Evolutionary conservation across 1,140 invertebrate species (phyloP).

Genomic region (Drosophila simulans): DNA sequence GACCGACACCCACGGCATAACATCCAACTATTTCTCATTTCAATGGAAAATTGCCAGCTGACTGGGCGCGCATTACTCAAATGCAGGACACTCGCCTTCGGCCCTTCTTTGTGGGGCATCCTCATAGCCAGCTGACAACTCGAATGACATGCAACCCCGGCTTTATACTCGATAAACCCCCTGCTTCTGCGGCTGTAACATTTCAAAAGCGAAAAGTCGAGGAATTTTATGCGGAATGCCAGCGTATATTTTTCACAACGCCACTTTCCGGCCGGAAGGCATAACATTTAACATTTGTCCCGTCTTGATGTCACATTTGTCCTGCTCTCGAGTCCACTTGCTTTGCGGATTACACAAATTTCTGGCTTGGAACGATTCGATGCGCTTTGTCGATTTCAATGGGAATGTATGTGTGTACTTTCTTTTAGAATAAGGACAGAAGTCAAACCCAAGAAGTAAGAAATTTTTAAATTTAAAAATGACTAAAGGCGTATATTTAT

Average conservation of each 20-base stretch:
- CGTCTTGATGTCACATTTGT: slow-evolving; percentile 32
- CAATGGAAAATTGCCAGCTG: slow-evolving; percentile 66
- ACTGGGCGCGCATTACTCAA: slow-evolving; percentile 69
- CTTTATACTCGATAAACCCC: slow-evolving; percentile 7
- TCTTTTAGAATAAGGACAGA: background rate
- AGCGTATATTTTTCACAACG: slow-evolving; percentile 49
- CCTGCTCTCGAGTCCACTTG: slow-evolving; percentile 1
- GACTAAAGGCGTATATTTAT: background rate
- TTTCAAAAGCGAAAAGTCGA: slow-evolving; percentile 61
- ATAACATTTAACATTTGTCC: slow-evolving; percentile 51
- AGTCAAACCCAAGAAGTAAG: background rate
- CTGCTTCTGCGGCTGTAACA: slow-evolving; percentile 46
- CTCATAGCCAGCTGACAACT: slow-evolving; percentile 50
- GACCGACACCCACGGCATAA: slow-evolving; percentile 9
- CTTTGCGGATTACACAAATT: slow-evolving; percentile 28
- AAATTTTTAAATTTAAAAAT: background rate
- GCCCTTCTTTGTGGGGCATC: slow-evolving; percentile 45
- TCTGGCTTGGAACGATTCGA: slow-evolving; percentile 9
- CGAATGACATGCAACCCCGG: slow-evolving; percentile 60
- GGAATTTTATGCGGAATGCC: slow-evolving; percentile 62
- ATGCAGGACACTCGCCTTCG: slow-evolving; percentile 39
- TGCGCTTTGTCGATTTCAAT: slow-evolving; percentile 11
- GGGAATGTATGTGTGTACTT: background rate
- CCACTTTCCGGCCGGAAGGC: slow-evolving; percentile 23
- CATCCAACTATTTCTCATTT: slow-evolving; percentile 72